Conservation (phyloP, 2,888 invertebrate species). For the Nymphalis polychloros region DNA sequence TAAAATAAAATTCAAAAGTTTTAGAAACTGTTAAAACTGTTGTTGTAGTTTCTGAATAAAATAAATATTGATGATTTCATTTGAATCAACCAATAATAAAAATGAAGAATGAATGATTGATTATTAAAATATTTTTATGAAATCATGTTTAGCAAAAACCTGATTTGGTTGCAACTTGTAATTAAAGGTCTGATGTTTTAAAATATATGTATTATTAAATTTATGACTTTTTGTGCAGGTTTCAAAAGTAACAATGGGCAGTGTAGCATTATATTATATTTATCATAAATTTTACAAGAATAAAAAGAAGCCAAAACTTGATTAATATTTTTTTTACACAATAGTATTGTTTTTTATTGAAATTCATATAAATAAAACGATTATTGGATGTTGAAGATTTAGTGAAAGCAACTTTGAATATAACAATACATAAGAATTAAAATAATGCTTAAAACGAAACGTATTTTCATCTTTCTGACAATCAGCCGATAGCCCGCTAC, state of each 20-base stretch:
- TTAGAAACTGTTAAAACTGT: too few species aligned
- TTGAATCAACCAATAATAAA: too few species aligned
- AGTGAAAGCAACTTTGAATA: background rate
- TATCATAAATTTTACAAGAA: conserved; percentile 62
- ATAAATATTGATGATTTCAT: too few species aligned
- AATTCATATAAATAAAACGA: background rate
- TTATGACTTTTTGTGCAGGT: conserved; percentile 59
- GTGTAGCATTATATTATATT: conserved; percentile 58
- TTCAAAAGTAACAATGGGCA: conserved; percentile 66
- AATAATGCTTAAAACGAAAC: conserved; percentile 31
- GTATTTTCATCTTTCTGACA: conserved; percentile 26
- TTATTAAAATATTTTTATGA: too few species aligned
- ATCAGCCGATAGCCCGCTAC: conserved; percentile 37
- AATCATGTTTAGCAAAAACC: too few species aligned
- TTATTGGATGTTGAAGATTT: background rate
- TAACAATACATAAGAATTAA: background rate
- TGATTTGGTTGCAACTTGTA: too few species aligned
- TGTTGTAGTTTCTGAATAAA: too few species aligned
- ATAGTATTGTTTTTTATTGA: background rate
- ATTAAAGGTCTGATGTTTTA: too few species aligned
- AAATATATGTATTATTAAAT: background rate
- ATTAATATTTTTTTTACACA: too few species aligned
- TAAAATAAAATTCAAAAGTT: too few species aligned
- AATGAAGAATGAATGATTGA: too few species aligned
- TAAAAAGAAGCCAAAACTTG: conserved; percentile 43